Base-by-base conservation (phyloP, 53 echinoderm and acorn worm species). In the Echinometra lucunter region DNA sequence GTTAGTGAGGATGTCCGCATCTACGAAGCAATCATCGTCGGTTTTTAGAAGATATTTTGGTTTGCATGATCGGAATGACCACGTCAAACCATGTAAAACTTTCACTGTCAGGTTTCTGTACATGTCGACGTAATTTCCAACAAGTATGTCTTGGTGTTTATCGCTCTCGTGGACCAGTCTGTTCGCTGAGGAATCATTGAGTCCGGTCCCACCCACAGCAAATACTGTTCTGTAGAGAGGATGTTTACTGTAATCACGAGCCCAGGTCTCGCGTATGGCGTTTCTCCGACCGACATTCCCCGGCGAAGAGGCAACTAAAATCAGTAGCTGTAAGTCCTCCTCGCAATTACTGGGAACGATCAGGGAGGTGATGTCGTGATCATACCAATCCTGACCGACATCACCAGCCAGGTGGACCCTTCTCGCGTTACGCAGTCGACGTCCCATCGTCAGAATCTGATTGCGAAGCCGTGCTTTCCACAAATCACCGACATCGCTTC, bases 1-100 rank as follows among this genome's bases (percentile, higher is more conserved):
- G 35, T 92, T 66, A 27, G 97, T 91, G 1, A 98, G 35, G 7
- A 96, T 88, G 57, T 96, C 94, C 27, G 96, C 83, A 83, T 97
- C 97, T 2, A 97, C 97, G 67, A 96, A 98, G 57, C 97, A 97
- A 89, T 98, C 97, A 66, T 98, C 98, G 34, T 97, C 96, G 4
- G 97, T 96, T 94, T 98, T 98, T 27, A 98, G 95, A 12, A 97
- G 47, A 67, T 93, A 98, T 40, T 95, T 92, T 27, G 98, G 97
- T 69, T 94, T 89, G 88, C 98, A 98, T 38, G 95, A 74, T 55
- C 94, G 90, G 37, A 69, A 66, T 6, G 97, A 95, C 98, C 98
- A 98, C 9, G 82, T 89, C 53, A 98, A 57, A 47, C 96, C 98
- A 58, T 97, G 96, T 83, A 97, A 95, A 32, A 98, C 97, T 96